Evolutionary conservation across 1,140 invertebrate species (phyloP).

Genomic region (Laupala kohalensis): DNA sequence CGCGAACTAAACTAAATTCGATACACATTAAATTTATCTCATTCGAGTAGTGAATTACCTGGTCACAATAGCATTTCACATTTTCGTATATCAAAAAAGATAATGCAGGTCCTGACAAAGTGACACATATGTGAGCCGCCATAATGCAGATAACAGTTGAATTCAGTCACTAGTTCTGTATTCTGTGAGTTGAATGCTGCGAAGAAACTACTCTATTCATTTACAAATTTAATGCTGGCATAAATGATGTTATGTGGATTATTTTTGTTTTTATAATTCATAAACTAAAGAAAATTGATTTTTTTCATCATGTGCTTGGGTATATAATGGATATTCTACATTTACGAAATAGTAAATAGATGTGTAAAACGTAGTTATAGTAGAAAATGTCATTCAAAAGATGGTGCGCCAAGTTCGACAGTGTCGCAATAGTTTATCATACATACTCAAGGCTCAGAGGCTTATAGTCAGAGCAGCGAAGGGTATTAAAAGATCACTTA

Average conservation of each 20-base stretch:
- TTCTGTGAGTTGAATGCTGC: too few relatives aligned
- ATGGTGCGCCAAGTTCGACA: neutral
- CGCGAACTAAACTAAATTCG: too few relatives aligned
- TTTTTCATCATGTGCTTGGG: too few relatives aligned
- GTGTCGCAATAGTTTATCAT: neutral
- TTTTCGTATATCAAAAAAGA: constrained; percentile 48
- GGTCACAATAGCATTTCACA: constrained; percentile 36
- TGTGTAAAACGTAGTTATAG: neutral
- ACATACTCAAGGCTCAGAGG: neutral
- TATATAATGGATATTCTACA: too few relatives aligned
- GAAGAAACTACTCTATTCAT: too few relatives aligned
- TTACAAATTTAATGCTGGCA: too few relatives aligned
- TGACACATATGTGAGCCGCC: constrained; percentile 9
- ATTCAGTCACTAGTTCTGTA: too few relatives aligned
- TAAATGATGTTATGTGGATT: too few relatives aligned
- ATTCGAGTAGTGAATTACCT: constrained; percentile 29
- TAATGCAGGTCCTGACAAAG: constrained; percentile 35
- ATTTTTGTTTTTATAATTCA: too few relatives aligned
- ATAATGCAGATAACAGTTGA: constrained; percentile 1
- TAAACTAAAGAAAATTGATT: too few relatives aligned
- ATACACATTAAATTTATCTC: neutral
- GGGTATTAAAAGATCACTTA: neutral
- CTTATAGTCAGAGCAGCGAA: neutral
- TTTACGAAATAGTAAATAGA: too few relatives aligned
- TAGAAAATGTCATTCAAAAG: neutral